Evolutionary conservation across 2,113 vertebrate species (phyloP).

Genomic region (Pampusana beccarii): DNA sequence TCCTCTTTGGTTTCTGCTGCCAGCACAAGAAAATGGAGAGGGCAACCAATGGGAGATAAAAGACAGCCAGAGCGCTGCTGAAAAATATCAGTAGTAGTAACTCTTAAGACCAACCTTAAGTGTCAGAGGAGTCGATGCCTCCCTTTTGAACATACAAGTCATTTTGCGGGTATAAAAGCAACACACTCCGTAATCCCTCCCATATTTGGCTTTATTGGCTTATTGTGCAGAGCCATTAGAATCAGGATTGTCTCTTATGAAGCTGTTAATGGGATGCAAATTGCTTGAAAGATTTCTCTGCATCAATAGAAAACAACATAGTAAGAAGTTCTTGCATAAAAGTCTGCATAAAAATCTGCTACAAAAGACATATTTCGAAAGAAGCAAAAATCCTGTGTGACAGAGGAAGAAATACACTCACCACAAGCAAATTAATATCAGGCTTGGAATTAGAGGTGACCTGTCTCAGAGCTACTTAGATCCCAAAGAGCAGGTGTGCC

Average conservation of each 20-base stretch:
- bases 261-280: constrained; percentile 20
- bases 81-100: background rate
- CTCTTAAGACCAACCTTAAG: constrained; percentile 8
- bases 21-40: background rate
- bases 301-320: constrained; percentile 31
- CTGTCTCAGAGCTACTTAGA: background rate
- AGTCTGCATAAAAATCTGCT: constrained; percentile 44
- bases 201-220: constrained; percentile 20
- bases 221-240: constrained; percentile 29
- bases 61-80: background rate
- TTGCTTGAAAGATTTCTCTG: background rate
- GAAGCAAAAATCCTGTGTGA: background rate
- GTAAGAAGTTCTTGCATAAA: constrained; percentile 21
- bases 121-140: background rate
- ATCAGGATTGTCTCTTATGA: background rate
- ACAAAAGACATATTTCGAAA: background rate
- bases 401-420: background rate
- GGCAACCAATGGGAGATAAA: background rate
- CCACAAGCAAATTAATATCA: background rate
- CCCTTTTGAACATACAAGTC: background rate
- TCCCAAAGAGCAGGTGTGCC: background rate
- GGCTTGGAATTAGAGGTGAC: background rate
- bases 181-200: background rate
- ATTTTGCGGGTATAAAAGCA: constrained; percentile 7
- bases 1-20: background rate